phyloP scores from a whole-genome alignment of 2,797 vertebrate genomes.

The Labeo calbasu region DNA sequence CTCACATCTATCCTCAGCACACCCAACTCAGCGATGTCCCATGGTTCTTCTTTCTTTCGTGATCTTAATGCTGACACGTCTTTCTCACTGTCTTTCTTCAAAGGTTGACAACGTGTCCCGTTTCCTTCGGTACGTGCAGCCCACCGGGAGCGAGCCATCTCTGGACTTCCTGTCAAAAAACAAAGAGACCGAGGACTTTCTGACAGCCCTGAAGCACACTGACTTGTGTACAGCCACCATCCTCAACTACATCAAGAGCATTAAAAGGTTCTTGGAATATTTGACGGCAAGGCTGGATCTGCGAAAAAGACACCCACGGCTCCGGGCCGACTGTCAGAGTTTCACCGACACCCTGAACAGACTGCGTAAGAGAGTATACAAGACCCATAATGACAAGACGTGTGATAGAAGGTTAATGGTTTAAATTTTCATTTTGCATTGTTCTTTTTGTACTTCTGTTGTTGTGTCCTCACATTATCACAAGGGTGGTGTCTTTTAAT shows the following conservation, averaged over 20 bases:
- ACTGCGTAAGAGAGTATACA: neutral
- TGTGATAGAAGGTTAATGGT: neutral
- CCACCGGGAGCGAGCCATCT: neutral
- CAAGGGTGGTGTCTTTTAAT: neutral
- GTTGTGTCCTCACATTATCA: neutral
- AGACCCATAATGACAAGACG: neutral
- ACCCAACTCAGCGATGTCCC: too few relatives aligned
- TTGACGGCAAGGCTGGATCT: neutral
- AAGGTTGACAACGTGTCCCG: slow-evolving; percentile 8
- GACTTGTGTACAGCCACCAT: neutral
- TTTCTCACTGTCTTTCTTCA: neutral
- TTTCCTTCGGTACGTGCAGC: slow-evolving; percentile 1
- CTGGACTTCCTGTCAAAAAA: slow-evolving; percentile 4
- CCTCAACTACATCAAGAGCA: neutral
- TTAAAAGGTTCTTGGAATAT: neutral
- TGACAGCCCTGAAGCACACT: neutral
- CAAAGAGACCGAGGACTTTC: neutral
- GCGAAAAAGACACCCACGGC: neutral
- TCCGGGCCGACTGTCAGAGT: neutral
- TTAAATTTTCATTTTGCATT: neutral
- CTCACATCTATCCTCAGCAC: too few relatives aligned
- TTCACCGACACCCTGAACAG: neutral
- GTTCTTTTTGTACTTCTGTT: neutral
- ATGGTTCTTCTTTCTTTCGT: neutral
- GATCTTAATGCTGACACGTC: neutral